Evolutionary conservation across 2,888 invertebrate genomes (phyloP).

Genomic region (Minunthozetes semirufus): DNA sequence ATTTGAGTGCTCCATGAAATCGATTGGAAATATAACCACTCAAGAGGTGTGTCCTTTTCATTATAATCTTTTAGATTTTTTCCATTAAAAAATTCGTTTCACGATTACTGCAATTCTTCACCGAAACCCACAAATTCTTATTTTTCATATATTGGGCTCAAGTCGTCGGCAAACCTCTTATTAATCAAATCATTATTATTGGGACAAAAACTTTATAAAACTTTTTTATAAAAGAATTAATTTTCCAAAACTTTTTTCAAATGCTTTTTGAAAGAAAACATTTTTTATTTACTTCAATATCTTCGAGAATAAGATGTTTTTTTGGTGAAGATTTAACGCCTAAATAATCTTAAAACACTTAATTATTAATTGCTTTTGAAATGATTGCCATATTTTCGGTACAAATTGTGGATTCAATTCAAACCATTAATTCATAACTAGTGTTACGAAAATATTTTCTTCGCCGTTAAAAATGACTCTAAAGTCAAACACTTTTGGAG

Average conservation of each 20-base stretch:
- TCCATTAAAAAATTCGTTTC: neutral
- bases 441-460: too few relatives aligned
- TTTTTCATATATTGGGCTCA: neutral
- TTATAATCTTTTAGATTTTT: neutral
- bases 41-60: neutral
- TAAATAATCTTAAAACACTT: too few relatives aligned
- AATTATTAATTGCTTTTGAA: too few relatives aligned
- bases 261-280: too few relatives aligned
- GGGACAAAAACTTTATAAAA: neutral
- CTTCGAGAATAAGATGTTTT: too few relatives aligned
- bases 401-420: too few relatives aligned
- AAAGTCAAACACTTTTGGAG: neutral
- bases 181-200: constrained; percentile 9
- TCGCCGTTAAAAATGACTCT: too few relatives aligned
- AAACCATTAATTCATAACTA: too few relatives aligned
- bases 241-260: neutral
- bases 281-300: too few relatives aligned
- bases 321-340: too few relatives aligned
- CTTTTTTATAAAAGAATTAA: neutral
- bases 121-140: neutral
- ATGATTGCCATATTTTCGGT: too few relatives aligned
- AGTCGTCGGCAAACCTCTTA: neutral
- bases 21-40: constrained; percentile 15
- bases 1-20: constrained; percentile 2
- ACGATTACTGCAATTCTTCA: neutral